Evolutionary conservation across 2,113 vertebrate species (phyloP).

Genomic region (Rana temporaria): DNA sequence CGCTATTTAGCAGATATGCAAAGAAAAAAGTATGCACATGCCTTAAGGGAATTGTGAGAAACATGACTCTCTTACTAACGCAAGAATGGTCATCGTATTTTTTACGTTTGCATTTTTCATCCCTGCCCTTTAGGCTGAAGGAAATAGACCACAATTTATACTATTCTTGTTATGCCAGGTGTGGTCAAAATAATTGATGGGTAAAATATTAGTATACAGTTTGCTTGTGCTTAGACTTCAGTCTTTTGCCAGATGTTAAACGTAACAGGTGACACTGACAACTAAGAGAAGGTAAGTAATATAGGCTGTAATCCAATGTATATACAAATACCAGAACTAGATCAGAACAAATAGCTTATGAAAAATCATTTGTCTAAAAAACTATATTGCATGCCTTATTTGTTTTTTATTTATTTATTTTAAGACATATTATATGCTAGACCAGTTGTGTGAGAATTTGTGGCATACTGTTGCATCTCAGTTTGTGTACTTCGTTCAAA

Average conservation of each 20-base stretch:
- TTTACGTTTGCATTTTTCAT: too few relatives aligned
- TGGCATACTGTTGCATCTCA: too few relatives aligned
- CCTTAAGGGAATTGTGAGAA: not conserved
- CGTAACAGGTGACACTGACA: not conserved
- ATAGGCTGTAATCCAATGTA: too few relatives aligned
- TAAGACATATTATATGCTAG: too few relatives aligned
- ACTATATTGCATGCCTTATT: too few relatives aligned
- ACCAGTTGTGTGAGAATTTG: too few relatives aligned
- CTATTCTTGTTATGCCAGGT: not conserved
- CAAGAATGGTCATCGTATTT: not conserved
- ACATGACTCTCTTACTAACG: not conserved
- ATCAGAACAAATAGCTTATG: too few relatives aligned
- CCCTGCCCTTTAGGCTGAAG: not conserved
- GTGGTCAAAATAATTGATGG: slow-evolving; percentile 30
- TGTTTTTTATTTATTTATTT: too few relatives aligned
- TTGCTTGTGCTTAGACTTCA: not conserved
- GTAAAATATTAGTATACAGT: not conserved
- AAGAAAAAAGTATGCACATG: not conserved
- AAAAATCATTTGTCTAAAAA: too few relatives aligned
- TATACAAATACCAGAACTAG: too few relatives aligned
- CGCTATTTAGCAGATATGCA: too few relatives aligned
- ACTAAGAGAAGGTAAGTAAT: slow-evolving; percentile 7
- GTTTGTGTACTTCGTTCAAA: too few relatives aligned
- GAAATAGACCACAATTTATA: not conserved
- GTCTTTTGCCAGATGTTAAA: not conserved